phyloP scores from a whole-genome alignment of 2,113 vertebrate genomes.

The Mirza zaza region DNA sequence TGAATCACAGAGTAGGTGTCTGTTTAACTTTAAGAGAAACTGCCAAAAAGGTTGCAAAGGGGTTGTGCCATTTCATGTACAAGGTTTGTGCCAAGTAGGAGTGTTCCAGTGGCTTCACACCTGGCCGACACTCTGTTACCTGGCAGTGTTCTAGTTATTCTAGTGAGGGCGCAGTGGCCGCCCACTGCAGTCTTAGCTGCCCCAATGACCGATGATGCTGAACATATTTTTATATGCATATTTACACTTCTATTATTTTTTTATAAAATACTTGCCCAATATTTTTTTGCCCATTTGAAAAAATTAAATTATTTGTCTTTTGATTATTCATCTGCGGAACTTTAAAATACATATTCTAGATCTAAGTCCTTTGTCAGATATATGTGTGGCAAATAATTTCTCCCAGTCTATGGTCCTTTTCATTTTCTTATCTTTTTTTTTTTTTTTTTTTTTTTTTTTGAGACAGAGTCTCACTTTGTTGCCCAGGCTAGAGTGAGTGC shows the following conservation, averaged over 20 bases:
- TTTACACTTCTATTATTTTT: not conserved
- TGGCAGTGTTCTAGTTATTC: not conserved
- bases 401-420: not conserved
- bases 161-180: accelerated
- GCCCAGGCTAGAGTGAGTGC: no score
- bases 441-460: no score
- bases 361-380: not conserved
- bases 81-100: not conserved
- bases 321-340: not conserved
- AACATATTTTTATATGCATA: not conserved
- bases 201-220: not conserved
- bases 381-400: not conserved
- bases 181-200: not conserved
- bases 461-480: no score
- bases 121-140: no score
- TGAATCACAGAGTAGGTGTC: not conserved
- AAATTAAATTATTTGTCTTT: not conserved
- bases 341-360: not conserved
- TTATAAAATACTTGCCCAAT: not conserved
- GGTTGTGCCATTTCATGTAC: not conserved
- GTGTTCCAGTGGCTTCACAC: not conserved
- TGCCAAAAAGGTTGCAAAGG: not conserved
- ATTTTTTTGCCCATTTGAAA: not conserved
- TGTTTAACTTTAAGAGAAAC: not conserved
- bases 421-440: not conserved